Base-by-base conservation (phyloP, 2,113 vertebrate species). In the Psilopsiagon aymara region DNA sequence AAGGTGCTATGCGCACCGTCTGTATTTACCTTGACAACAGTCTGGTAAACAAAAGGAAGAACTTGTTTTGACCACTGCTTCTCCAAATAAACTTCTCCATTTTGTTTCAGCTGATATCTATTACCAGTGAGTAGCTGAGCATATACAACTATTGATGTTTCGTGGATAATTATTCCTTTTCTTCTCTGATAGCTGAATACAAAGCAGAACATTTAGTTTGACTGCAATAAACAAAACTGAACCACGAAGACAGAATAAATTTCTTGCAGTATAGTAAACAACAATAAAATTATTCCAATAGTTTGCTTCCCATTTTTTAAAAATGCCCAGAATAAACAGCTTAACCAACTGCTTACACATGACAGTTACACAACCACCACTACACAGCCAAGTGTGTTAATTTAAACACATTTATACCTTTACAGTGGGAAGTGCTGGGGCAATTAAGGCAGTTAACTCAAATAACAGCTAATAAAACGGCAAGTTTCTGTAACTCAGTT, bases 41-140 rank as follows among this genome's bases (percentile, higher is more conserved):
- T 98, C 97, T 99, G 99, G 97, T 98, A 98, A 95, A 99, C 98
- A 92, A 99, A 99, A 68, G 99, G 99, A 90, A 99, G 98, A 92
- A 98, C 95, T 97, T 99, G 99, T 97, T 99, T 99, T 92, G 99
- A 98, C 99, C 99, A 99, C 92, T 99, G 99, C 82, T 99, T 99
- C 97, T 99, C 99, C 82, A 99, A 97, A 94, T 97, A 98, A 87
- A 99, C 99, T 41, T 98, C 98, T 62, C 99, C 99, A n/a, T 97
- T 98, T 78, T 98, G 98, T 95, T 98, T 98, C 57, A 99, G 97
- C 53, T 99, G 98, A 12, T 99, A 99, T 82, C 98, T 99, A 82
- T 97, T 98, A 53, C 99, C 99, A 39, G 99, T 98, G 79, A 99
- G 98, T 96, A 99, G 94, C 94, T 99, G 99, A 82, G 98, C 98